Base-by-base conservation (phyloP, 2,113 vertebrate species). In the Etheostoma spectabile region DNA sequence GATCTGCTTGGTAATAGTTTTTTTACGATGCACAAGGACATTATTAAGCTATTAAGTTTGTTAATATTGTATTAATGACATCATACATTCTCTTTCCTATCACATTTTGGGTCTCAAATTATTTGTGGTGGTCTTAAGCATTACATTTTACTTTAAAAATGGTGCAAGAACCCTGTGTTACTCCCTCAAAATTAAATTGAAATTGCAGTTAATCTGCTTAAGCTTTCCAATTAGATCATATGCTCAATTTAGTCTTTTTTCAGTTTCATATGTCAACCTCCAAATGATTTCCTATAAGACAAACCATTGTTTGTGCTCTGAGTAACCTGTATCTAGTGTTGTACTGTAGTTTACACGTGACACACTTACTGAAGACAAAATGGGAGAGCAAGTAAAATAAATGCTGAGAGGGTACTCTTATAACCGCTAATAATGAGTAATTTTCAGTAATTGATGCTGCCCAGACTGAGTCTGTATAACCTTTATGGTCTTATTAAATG, bases 381-480 rank as follows among this genome's bases (percentile, higher is more conserved):
- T 63, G n/a, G 46, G 3, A 27, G 10, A 71, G 12, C n/a, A 14
- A 10, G 18, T 59, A 42, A 6, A 64, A 33, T 22, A 19, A 19
- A 22, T 27, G 19, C 65, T 74, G 56, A n/a, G 22, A 42, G 10
- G 33, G 24, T 52, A 70, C 45, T 55, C 8, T 53, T 6, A 12
- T 3, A 56, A 15, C 52, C 45, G 56, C 80, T 61, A 18, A 69
- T 51, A 68, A 27, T 76, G 24, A 83, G 19, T 46, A 21, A 4
- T 62, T 5, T 74, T 88, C n/a, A 84, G 77, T 86, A 84, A 74
- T 83, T 87, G 24, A 79, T 80, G 42, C 35, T 69, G 77, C 55
- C 27, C 63, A 65, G 68, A 18, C 52, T 74, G 67, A 77, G 75
- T 77, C 67, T 30, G 66, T 45, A 53, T 80, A 51, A 82, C 80